Conservation (phyloP, 53 echinoderm and acorn worm species). For the Astropecten irregularis region DNA sequence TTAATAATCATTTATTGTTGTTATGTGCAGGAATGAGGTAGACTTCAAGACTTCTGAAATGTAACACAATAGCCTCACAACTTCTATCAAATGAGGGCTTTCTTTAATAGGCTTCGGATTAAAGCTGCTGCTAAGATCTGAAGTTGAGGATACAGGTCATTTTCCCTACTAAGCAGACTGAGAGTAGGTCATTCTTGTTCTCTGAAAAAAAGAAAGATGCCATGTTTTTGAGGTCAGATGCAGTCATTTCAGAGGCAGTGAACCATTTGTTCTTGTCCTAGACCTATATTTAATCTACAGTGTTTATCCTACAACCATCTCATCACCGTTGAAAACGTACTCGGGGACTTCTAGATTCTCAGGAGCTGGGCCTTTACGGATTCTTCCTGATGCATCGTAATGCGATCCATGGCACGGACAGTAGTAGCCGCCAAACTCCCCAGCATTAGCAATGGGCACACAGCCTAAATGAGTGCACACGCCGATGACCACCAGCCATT, state of each 20-base stretch:
- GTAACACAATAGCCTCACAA: too few species aligned
- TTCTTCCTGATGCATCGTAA: constrained; percentile 94
- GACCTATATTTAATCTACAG: constrained; percentile 6
- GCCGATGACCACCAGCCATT: constrained; percentile 87
- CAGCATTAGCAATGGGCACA: constrained; percentile 91
- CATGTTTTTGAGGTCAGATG: too few species aligned
- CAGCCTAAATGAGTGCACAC: constrained; percentile 96
- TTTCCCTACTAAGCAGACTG: too few species aligned
- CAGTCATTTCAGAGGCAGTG: constrained; percentile 35
- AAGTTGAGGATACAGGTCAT: too few species aligned
- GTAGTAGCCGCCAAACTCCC: constrained; percentile 92
- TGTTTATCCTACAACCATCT: constrained; percentile 79
- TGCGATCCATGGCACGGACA: constrained; percentile 97
- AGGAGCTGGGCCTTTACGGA: constrained; percentile 95
- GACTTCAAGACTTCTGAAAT: too few species aligned
- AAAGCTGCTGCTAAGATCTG: too few species aligned
- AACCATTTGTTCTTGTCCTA: constrained; percentile 8
- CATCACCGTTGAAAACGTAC: constrained; percentile 77
- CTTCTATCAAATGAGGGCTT: too few species aligned
- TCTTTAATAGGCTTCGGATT: too few species aligned
- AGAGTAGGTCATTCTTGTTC: too few species aligned
- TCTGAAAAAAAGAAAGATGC: too few species aligned
- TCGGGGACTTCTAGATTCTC: constrained; percentile 90
- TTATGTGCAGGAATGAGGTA: too few species aligned
- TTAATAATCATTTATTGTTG: too few species aligned